Evolutionary conservation across 2,797 vertebrate species (phyloP), one percentile per base, ranked within the genome.

Genomic region (Threskiornis aethiopicus): DNA sequence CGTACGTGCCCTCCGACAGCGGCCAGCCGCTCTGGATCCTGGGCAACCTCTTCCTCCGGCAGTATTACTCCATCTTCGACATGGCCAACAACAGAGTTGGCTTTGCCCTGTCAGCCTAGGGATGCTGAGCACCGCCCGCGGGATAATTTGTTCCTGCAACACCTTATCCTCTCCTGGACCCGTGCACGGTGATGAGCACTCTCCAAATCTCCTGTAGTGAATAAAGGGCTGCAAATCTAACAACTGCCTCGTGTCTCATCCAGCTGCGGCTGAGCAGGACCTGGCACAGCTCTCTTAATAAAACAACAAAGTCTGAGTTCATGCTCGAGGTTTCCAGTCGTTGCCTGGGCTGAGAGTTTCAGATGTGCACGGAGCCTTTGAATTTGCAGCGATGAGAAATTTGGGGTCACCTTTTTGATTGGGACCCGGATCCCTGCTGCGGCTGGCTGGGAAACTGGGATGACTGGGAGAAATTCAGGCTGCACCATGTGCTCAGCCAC

Each of bases 1-100:
- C 98, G 3, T 98, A 98, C 13, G 88, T 98, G 93, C 37, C 97
- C 70, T 98, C 98, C 33, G 37, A 10, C 25, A 92, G 69, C 0
- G 97, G 97, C 16, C 96, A 98, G 42, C 97, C 98, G 1, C 96
- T 99, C 93, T 98, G 98, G 98, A 98, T 98, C 97, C 96, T 99
- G 2, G 98, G 98, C 79, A 98, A 98, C 4, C 82, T 99, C 70
- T 98, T 99, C 97, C 98, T 99, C 65, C 97, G 96, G 86, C 96
- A 98, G 35, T 98, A 98, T 89, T 98, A 98, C 76, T 98, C 98
- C 35, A 71, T 98, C 86, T 99, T 96, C 0, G 97, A 98, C 88
- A 76, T 97, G 78, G 89, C 81, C 93, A 98, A 98, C 98, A 98
- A 98, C 97, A 95, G 94, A 5, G 89, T 92, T 37, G 92, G 92